Percentiles rank a stretch among this genome's conserved stretches.
Conservation (phyloP, 2,797 vertebrate genomes). For the Malurus leucopterus region DNA sequence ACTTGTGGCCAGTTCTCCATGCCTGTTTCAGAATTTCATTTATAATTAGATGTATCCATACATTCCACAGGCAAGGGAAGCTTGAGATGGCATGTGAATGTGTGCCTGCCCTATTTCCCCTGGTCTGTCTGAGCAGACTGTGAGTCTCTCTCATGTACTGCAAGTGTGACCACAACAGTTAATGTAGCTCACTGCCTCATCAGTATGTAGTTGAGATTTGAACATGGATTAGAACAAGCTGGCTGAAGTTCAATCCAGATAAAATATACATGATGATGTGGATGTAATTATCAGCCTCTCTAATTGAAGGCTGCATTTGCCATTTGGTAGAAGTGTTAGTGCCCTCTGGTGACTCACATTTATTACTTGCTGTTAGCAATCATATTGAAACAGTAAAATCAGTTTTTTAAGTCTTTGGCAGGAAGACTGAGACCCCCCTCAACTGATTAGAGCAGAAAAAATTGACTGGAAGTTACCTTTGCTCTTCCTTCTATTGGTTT, state of each 20-base stretch:
- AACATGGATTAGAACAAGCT: slow-evolving; percentile 29
- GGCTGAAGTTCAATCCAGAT: slow-evolving; percentile 46
- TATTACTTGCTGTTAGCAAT: background rate
- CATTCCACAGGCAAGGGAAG: background rate
- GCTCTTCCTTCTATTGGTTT: background rate
- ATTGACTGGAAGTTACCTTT: background rate
- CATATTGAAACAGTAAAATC: background rate
- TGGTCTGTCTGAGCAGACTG: background rate
- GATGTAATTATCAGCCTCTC: slow-evolving; percentile 42
- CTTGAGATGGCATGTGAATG: background rate
- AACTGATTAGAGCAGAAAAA: background rate
- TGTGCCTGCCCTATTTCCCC: background rate
- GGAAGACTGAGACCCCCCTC: background rate
- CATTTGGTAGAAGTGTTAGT: slow-evolving; percentile 1
- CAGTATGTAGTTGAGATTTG: slow-evolving; percentile 36
- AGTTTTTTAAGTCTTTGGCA: background rate
- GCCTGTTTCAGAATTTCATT: background rate
- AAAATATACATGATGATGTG: slow-evolving; percentile 46
- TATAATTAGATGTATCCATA: accelerated
- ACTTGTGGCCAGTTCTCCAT: background rate
- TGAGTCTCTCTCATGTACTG: background rate
- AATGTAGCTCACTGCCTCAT: background rate
- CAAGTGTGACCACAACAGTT: background rate
- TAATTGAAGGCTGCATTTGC: slow-evolving; percentile 29
- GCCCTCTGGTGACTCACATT: slow-evolving; percentile 30